Percentiles rank a stretch among this genome's conserved stretches.
Evolutionary conservation across 1,140 invertebrate genomes (phyloP).

Genomic region (Hypsibius dujardini): DNA sequence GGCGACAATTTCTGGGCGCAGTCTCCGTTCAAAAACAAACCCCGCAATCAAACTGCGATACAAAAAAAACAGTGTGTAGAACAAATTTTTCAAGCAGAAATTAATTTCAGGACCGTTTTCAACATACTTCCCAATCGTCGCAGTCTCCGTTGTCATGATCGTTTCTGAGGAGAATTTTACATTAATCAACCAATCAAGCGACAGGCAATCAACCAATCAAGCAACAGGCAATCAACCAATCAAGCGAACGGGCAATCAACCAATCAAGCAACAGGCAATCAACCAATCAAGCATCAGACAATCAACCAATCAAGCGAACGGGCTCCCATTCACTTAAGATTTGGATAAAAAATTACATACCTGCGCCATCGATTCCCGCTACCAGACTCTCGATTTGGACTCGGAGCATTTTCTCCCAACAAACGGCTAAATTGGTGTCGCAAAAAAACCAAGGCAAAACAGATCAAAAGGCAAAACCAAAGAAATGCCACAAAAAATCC

Average conservation of each 20-base stretch:
- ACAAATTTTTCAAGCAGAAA: neutral
- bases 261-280: no score
- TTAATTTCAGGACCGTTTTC: neutral
- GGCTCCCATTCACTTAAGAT: no score
- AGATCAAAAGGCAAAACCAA: no score
- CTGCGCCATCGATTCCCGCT: slow-evolving; percentile 7
- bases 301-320: no score
- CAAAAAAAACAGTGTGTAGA: neutral
- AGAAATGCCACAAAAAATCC: no score
- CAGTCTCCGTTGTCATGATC: slow-evolving; percentile 2
- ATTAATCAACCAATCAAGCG: no score
- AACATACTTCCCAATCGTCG: neutral
- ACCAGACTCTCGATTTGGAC: slow-evolving; percentile 7
- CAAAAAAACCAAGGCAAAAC: no score
- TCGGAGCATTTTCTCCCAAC: slow-evolving; percentile 3
- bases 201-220: no score
- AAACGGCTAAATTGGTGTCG: neutral
- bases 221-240: no score
- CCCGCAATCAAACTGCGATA: slow-evolving; percentile 3
- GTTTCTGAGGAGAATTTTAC: neutral
- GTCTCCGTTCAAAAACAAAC: slow-evolving; percentile 10
- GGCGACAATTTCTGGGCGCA: neutral
- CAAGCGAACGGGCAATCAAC: no score
- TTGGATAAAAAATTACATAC: no score
- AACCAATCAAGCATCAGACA: no score